Conservation (phyloP, 2,113 vertebrate species). For the Cryptotis parvus region DNA sequence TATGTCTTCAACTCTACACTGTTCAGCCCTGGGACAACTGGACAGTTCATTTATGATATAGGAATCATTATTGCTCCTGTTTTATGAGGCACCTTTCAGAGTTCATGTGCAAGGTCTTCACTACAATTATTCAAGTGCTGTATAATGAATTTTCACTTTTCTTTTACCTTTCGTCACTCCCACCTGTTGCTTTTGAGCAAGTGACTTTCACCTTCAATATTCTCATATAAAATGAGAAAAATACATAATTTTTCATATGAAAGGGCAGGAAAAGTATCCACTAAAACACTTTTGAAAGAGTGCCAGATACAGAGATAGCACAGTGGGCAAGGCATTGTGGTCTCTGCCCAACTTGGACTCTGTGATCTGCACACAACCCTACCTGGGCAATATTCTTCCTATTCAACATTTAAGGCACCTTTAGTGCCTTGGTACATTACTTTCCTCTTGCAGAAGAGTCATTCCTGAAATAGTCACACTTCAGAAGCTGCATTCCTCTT, state of each 20-base stretch:
- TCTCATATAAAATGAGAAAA: not conserved
- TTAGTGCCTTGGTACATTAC: not conserved
- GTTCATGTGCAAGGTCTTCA: not conserved
- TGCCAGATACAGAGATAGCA: not conserved
- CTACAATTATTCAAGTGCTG: too few species aligned
- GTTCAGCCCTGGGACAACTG: not conserved
- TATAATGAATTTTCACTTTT: too few species aligned
- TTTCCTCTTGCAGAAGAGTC: not conserved
- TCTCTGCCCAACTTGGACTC: too few species aligned
- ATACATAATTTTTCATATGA: not conserved
- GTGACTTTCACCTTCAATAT: not conserved
- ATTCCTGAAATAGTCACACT: not conserved
- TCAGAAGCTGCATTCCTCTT: not conserved
- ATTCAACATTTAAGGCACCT: too few species aligned
- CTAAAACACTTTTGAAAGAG: not conserved
- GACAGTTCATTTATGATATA: too few species aligned
- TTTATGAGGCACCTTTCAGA: not conserved
- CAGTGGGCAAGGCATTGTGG: too few species aligned
- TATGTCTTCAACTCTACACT: not conserved
- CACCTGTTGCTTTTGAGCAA: not conserved
- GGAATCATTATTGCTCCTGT: not conserved
- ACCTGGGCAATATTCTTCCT: accelerated
- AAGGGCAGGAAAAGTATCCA: not conserved
- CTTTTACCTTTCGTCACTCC: too few species aligned
- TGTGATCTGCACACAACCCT: not conserved